phyloP scores from a whole-genome alignment of 1,140 invertebrate species.

The Achroia grisella region DNA sequence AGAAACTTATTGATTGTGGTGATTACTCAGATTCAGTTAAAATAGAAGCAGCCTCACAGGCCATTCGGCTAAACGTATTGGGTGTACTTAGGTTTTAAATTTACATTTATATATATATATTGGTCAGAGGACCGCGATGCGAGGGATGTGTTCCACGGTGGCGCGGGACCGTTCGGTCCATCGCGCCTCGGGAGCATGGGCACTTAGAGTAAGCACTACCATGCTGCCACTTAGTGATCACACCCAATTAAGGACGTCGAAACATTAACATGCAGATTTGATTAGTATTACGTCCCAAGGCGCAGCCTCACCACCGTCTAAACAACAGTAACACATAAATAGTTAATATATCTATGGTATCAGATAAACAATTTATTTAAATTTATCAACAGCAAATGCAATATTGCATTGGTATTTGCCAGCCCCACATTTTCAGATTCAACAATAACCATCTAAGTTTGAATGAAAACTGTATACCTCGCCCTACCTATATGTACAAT shows the following conservation, averaged over 20 bases:
- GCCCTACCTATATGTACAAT: slow-evolving; percentile 68
- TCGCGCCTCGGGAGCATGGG: neutral
- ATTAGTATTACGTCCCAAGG: slow-evolving; percentile 11
- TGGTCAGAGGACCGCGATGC: slow-evolving; percentile 41
- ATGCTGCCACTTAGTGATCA: too few species aligned
- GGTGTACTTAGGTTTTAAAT: slow-evolving; percentile 44
- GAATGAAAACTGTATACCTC: slow-evolving; percentile 57
- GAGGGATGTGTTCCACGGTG: slow-evolving; percentile 40
- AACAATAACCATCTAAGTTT: slow-evolving; percentile 58
- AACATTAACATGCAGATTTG: too few species aligned
- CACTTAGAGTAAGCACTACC: too few species aligned
- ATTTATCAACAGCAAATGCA: slow-evolving; percentile 49
- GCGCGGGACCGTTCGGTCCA: neutral
- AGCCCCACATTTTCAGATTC: slow-evolving; percentile 43
- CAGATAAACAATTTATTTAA: slow-evolving; percentile 31
- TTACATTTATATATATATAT: slow-evolving; percentile 39
- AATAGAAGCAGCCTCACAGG: slow-evolving; percentile 39
- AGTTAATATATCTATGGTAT: slow-evolving; percentile 46
- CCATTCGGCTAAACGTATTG: slow-evolving; percentile 28
- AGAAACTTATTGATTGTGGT: neutral
- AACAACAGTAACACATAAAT: slow-evolving; percentile 43
- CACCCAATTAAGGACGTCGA: too few species aligned
- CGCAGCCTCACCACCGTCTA: slow-evolving; percentile 25
- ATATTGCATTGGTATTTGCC: slow-evolving; percentile 55
- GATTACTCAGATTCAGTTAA: slow-evolving; percentile 34